Evolutionary conservation across 2,113 vertebrate genomes (phyloP), one percentile per base, ranked within the genome.

Genomic region (Misgurnus mizolepis): DNA sequence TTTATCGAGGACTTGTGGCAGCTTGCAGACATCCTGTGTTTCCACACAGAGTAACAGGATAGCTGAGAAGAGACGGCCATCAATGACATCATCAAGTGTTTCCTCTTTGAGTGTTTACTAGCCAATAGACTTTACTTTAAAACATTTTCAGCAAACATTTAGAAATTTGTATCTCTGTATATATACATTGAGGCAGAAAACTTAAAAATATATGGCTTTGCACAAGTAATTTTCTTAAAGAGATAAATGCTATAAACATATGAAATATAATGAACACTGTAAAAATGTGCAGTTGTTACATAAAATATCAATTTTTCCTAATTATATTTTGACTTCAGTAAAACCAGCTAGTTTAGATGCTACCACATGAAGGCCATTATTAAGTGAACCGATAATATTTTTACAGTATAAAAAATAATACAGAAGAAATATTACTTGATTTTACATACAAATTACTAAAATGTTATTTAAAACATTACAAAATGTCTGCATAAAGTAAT

Each of bases 1-100:
- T 90, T 87, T 84, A 71, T 65, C 62, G 49, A 84, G 83, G 89
- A 89, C 82, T 5, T 92, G 91, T 83, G 81, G 69, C 84, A 84
- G 86, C 91, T 86, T 66, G 90, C 85, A 87, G 78, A 90, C 87
- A 86, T 91, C 90, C 89, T 90, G 85, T 65, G 81, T 80, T 22
- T 87, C 72, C 62, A 60, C 67, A 22, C 34, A 68, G 39, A 73
- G 89, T 81, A 88, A 88, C 84, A 87, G 12, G 84, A 91, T 85
- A 85, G 88, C 86, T 88, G 84, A 53, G 82, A 80, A 79, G 86
- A 78, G 55, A n/a, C 11, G 39, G 76, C 85, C 87, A 67, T 85
- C 62, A 39, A 74, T 86, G 82, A 87, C 85, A 86, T 86, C 83
- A 84, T 74, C 81, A 73, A 27, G 49, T 9, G 78, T 85, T 84